These are phyloP conservation scores for Caerostris darwini DNA, from an alignment of 1,140 invertebrate species.

Conservation along the genomic window DNA sequence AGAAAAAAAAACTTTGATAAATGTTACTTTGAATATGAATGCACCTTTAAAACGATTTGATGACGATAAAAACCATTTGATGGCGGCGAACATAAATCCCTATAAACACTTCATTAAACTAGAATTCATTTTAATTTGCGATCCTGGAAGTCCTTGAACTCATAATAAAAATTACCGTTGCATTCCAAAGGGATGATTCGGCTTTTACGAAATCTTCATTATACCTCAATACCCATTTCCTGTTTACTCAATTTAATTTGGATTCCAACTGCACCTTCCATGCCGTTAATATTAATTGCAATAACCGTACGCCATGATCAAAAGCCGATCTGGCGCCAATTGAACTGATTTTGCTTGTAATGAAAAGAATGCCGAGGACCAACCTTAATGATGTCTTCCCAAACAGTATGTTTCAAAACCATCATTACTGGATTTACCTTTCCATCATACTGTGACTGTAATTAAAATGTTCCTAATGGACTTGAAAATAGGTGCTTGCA, in stretches of 20 bases:
- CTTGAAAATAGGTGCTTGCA: not conserved
- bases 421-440: not conserved
- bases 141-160: not conserved
- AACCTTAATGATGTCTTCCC: not conserved
- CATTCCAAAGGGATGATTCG: not conserved
- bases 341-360: not conserved
- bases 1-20: no score
- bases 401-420: conserved; percentile 11
- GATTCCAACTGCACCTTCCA: not conserved
- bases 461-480: not conserved
- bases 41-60: no score
- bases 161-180: conserved; percentile 18
- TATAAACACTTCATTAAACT: not conserved
- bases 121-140: not conserved
- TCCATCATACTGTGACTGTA: not conserved
- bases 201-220: conserved; percentile 10
- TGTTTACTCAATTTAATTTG: conserved; percentile 38
- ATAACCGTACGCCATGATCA: not conserved
- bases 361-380: not conserved
- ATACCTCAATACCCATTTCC: conserved; percentile 17
- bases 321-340: not conserved
- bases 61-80: no score
- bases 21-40: no score
- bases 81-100: no score
- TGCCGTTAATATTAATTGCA: not conserved